Percentiles rank a stretch among this genome's conserved stretches.
phyloP scores from a whole-genome alignment of 2,888 invertebrate species.

The Philaethria dido region DNA sequence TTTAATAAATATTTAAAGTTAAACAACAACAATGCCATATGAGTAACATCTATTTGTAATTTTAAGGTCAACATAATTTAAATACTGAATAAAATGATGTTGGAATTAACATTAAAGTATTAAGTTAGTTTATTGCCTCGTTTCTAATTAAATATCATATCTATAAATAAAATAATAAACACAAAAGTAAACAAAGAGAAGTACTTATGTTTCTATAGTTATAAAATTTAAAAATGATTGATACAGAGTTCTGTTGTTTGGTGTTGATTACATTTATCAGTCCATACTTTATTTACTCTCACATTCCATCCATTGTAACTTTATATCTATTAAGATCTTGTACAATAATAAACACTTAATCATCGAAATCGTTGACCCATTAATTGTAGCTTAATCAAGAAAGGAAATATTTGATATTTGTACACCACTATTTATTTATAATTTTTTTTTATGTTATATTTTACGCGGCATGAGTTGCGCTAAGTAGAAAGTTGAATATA shows the following conservation, averaged over 20 bases:
- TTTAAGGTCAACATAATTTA: constrained; percentile 10
- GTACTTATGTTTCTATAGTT: not conserved
- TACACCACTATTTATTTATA: not conserved
- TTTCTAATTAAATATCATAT: not conserved
- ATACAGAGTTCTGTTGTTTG: not conserved
- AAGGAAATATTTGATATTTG: not conserved
- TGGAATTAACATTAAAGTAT: constrained; percentile 10
- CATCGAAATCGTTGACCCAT: constrained; percentile 5
- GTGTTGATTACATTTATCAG: constrained; percentile 5
- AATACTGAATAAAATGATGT: not conserved
- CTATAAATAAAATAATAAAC: not conserved
- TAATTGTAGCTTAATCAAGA: not conserved
- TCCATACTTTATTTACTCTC: constrained; percentile 9
- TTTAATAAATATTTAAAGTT: not conserved
- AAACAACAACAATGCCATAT: constrained; percentile 6
- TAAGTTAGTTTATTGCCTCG: not conserved
- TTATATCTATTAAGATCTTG: constrained; percentile 5
- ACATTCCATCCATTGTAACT: constrained; percentile 1
- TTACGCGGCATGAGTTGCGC: not conserved
- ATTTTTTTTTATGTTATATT: not conserved
- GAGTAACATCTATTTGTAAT: not conserved
- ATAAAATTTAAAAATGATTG: constrained; percentile 7
- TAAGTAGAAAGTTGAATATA: not conserved
- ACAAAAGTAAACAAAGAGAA: not conserved
- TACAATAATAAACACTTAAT: not conserved